phyloP scores from a whole-genome alignment of 2,113 vertebrate genomes.

The Mellivora capensis region DNA sequence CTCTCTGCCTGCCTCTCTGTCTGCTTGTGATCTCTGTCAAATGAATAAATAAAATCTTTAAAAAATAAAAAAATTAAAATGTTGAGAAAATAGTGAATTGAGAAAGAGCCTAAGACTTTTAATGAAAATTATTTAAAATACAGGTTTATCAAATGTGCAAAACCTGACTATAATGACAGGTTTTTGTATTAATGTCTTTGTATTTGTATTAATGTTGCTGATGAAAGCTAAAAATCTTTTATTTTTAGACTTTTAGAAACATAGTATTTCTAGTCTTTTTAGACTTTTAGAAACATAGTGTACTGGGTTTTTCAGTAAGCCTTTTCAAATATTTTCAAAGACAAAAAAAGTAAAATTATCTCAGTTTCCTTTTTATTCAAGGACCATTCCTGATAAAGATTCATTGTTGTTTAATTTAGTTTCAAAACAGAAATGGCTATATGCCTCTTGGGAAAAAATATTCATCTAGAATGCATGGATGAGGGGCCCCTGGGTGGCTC shows the following conservation, averaged over 20 bases:
- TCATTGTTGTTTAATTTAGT: neutral
- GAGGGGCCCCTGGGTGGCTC: neutral
- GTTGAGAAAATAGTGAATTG: slow-evolving; percentile 5
- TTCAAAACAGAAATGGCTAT: neutral
- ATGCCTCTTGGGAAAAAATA: neutral
- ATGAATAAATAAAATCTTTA: too few relatives aligned
- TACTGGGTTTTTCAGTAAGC: neutral
- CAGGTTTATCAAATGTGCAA: neutral
- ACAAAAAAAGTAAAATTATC: neutral
- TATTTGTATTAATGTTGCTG: neutral
- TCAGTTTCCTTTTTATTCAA: neutral
- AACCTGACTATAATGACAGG: neutral
- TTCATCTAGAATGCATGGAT: neutral
- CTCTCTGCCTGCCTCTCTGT: too few relatives aligned
- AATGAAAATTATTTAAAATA: too few relatives aligned
- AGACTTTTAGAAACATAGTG: neutral
- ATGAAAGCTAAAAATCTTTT: slow-evolving; percentile 8
- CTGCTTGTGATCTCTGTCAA: too few relatives aligned
- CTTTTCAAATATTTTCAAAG: slow-evolving; percentile 21
- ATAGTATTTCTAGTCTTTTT: too few relatives aligned
- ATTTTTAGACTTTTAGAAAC: slow-evolving; percentile 14
- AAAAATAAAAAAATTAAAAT: too few relatives aligned
- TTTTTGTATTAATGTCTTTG: neutral
- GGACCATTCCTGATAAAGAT: neutral
- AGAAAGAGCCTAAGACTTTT: neutral